These are phyloP conservation scores for Parnassius mnemosyne DNA, from an alignment of 2,888 invertebrate species.

Conservation along the genomic window DNA sequence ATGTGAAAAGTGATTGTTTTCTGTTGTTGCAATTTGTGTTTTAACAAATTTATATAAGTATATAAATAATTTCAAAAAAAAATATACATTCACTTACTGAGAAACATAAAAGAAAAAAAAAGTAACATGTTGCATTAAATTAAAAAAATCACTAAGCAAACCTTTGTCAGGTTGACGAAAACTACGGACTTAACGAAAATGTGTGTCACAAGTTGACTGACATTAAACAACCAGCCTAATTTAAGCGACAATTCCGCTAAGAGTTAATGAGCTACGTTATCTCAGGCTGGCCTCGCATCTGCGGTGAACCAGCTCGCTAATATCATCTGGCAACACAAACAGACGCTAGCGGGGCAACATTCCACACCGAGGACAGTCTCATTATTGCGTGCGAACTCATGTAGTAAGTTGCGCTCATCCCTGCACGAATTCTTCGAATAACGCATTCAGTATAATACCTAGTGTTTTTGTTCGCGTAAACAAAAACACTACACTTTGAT, in stretches of 20 bases:
- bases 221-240: slow-evolving; percentile 14
- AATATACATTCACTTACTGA: no score
- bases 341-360: slow-evolving; percentile 22
- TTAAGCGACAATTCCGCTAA: neutral
- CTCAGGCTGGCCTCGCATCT: neutral
- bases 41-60: no score
- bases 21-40: no score
- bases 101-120: no score
- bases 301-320: slow-evolving; percentile 2
- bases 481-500: no score
- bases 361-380: slow-evolving; percentile 26
- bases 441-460: neutral
- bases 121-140: no score
- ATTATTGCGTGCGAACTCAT: slow-evolving; percentile 3
- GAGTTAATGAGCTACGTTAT: slow-evolving; percentile 10
- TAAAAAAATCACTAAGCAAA: no score
- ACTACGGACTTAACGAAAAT: neutral
- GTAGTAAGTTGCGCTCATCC: slow-evolving; percentile 9
- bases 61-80: no score
- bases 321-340: slow-evolving; percentile 14
- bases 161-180: no score
- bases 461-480: no score
- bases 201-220: slow-evolving; percentile 1
- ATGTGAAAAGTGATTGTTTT: no score
- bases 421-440: neutral